These are phyloP conservation scores for Tachysurus vachellii DNA, from an alignment of 2,113 vertebrate species.

Conservation along the genomic window DNA sequence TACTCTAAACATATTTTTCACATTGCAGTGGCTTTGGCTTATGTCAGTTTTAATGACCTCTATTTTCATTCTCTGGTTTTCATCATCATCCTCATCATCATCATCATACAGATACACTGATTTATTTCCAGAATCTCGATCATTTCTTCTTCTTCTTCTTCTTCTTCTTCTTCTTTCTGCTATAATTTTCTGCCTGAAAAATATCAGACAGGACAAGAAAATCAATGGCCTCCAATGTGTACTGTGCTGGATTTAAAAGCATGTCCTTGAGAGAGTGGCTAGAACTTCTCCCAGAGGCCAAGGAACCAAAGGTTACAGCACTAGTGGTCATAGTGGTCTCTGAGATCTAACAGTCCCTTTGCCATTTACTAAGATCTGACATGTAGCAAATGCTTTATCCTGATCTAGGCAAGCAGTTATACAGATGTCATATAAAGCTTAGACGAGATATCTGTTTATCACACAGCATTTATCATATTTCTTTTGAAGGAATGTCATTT, in stretches of 20 bases:
- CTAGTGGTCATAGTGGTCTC: neutral
- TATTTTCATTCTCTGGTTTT: neutral
- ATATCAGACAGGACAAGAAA: constrained; percentile 19
- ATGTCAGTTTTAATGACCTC: neutral
- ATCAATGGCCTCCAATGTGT: constrained; percentile 46
- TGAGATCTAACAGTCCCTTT: neutral
- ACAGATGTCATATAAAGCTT: neutral
- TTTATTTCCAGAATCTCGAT: neutral
- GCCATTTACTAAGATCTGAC: neutral
- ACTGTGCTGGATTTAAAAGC: constrained; percentile 45
- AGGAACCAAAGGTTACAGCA: neutral
- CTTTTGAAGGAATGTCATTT: neutral
- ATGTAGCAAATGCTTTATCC: neutral
- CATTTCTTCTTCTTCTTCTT: neutral
- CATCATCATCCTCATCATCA: neutral
- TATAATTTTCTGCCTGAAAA: constrained; percentile 30
- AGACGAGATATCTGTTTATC: neutral
- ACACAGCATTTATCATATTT: neutral
- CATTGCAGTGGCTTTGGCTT: neutral
- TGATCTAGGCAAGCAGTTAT: neutral
- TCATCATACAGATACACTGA: neutral
- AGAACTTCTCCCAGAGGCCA: neutral
- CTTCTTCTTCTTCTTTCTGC: neutral
- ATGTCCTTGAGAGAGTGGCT: constrained; percentile 24
- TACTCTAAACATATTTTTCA: neutral